Evolutionary conservation across 2,113 vertebrate species (phyloP), one percentile per base, ranked within the genome.

Genomic region (Tachysurus fulvidraco): DNA sequence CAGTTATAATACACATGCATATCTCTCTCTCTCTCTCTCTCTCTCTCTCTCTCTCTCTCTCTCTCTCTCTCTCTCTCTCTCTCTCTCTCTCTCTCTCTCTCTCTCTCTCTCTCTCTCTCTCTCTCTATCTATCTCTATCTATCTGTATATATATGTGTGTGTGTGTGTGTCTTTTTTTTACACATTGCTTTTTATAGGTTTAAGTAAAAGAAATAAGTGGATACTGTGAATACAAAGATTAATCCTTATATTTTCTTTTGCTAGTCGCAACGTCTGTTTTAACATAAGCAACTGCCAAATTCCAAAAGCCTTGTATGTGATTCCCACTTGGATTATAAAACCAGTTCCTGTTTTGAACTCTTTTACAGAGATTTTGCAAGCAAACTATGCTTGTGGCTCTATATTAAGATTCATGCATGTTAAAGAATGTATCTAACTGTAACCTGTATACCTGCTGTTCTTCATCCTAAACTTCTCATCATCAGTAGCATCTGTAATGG

Each of bases 281-380:
- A 65, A n/a, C 19, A 36, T 41, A 44, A 44, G 36, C 67, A 71
- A 14, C 5, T 46, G 25, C 5, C 25, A 46, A 25, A 46, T 25
- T 76, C 25, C 5, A 28, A 52, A 77, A 54, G 54, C n/a, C 46
- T 77, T 1, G 7, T 28, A 50, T 54, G 74, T 77, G 14, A 77
- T 17, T 77, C 25, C 25, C 16, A 77, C 50, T 54, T 54, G 25
- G 44, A 52, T 2, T 50, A 54, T 77, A 28, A 50, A 52, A 17
- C 46, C 54, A 50, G 25, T 77, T 54, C 25, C n/a, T 12, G 28
- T 77, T 77, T 50, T 17, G 5, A 54, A 41, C 25, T 59, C 69
- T 84, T 84, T 36, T 46, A 64, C 44, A 50, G 83, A 64, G 30
- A 52, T 77, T n/a, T 77, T 77, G 69, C 17, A 36, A 36, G 17